Conservation (phyloP, 2,888 invertebrate species). For the Synanthedon vespiformis region DNA sequence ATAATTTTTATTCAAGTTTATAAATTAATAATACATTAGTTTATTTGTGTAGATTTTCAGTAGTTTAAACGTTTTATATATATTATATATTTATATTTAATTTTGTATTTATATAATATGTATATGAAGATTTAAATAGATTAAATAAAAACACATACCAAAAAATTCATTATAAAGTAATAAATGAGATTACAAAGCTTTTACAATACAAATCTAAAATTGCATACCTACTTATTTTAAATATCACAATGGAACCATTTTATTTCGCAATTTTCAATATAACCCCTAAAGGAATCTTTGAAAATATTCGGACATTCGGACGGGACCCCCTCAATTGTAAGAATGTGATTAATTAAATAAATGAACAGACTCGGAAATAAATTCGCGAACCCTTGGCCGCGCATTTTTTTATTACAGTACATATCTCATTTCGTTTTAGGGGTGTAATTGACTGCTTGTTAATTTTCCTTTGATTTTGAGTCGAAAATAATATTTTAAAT, state of each 20-base stretch:
- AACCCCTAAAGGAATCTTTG: constrained; percentile 27
- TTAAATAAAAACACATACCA: too few species aligned
- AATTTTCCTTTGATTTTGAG: constrained; percentile 40
- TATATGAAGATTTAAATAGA: too few species aligned
- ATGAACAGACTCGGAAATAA: constrained; percentile 59
- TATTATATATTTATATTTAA: too few species aligned
- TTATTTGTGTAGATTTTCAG: too few species aligned
- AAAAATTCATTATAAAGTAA: too few species aligned
- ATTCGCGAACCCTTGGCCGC: constrained; percentile 52
- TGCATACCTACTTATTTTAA: constrained; percentile 1
- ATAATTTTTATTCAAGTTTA: too few species aligned
- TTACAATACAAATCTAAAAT: too few species aligned
- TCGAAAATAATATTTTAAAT: background rate
- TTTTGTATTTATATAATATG: too few species aligned
- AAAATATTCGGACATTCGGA: constrained; percentile 58
- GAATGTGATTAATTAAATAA: constrained; percentile 69
- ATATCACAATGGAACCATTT: constrained; percentile 4
- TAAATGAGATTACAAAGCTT: too few species aligned
- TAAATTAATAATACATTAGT: too few species aligned
- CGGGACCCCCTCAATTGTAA: constrained; percentile 50
- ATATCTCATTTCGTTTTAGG: constrained; percentile 51
- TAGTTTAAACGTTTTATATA: too few species aligned
- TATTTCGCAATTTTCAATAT: background rate
- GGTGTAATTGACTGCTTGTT: constrained; percentile 56
- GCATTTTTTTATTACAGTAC: constrained; percentile 46